A percentile compares a stretch with the other conserved stretches of the same genome.
Conservation (phyloP, 2,113 vertebrate species). For the Gymnarchus niloticus region DNA sequence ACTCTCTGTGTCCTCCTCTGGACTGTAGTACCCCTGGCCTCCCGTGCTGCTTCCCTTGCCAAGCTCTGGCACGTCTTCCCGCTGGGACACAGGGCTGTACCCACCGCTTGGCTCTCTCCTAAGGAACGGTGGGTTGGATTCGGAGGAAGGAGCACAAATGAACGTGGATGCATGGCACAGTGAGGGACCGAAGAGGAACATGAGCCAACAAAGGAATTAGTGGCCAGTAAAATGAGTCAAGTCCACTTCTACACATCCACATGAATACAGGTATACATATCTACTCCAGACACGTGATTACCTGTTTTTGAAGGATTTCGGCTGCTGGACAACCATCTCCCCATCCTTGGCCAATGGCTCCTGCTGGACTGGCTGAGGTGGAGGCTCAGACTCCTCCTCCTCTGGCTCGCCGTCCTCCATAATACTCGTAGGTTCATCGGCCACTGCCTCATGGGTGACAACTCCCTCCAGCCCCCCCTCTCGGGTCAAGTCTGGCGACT, state of each 20-base stretch:
- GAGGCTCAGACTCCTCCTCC: constrained; percentile 37
- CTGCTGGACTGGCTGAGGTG: constrained; percentile 35
- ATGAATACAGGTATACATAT: background rate
- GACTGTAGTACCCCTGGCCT: constrained; percentile 49
- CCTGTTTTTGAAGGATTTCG: constrained; percentile 20
- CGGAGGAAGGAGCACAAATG: background rate
- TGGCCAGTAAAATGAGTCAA: background rate
- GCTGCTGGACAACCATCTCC: constrained; percentile 31
- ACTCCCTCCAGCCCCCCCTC: constrained; percentile 31
- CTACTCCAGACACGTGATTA: background rate
- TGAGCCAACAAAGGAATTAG: background rate
- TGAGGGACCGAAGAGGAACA: background rate
- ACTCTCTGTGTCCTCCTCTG: constrained; percentile 58
- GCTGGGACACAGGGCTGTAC: background rate
- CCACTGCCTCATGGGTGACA: constrained; percentile 45
- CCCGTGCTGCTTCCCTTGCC: constrained; percentile 36
- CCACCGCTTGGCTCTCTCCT: constrained; percentile 42
- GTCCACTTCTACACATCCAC: background rate
- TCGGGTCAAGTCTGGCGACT: constrained; percentile 27
- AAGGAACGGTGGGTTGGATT: background rate
- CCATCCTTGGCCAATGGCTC: constrained; percentile 34
- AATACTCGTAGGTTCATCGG: constrained; percentile 36
- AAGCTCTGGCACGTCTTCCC: constrained; percentile 11
- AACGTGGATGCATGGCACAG: background rate
- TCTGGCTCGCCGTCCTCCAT: constrained; percentile 25